A percentile compares a stretch with the other conserved stretches of the same genome.
Evolutionary conservation across 2,888 invertebrate species (phyloP).

Genomic region (Formica aserva): DNA sequence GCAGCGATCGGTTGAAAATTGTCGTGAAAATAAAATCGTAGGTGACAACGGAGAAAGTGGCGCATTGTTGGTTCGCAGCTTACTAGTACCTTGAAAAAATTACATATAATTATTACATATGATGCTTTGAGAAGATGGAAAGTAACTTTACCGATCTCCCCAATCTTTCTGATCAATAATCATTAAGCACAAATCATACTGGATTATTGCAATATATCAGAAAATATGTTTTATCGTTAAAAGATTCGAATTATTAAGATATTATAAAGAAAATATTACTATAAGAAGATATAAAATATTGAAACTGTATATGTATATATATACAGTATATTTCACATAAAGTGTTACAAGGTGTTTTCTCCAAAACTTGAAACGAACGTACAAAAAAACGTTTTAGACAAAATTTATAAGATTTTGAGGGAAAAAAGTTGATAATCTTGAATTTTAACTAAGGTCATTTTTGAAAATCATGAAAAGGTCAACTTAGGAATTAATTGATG

Average conservation of each 20-base stretch:
- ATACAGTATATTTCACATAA: too few species aligned
- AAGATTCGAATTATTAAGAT: background rate
- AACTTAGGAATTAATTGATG: too few species aligned
- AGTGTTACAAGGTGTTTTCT: too few species aligned
- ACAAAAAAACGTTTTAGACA: background rate
- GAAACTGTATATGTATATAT: too few species aligned
- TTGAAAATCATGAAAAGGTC: too few species aligned
- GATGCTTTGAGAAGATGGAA: background rate
- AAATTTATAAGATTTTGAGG: background rate
- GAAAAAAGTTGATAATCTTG: background rate
- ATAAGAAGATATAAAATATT: too few species aligned
- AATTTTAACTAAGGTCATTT: too few species aligned
- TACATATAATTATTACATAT: background rate
- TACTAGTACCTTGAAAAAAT: conserved; percentile 87
- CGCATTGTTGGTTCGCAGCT: conserved; percentile 77
- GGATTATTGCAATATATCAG: background rate
- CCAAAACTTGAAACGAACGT: too few species aligned
- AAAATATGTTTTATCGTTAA: background rate
- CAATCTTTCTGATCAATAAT: background rate
- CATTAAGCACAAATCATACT: background rate
- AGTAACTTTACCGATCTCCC: background rate
- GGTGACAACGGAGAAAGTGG: conserved; percentile 83
- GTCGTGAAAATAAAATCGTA: conserved; percentile 68
- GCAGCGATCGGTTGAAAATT: conserved; percentile 45
- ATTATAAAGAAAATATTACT: background rate